These are phyloP conservation scores for Dasypus novemcinctus DNA, from an alignment of 2,113 vertebrate species.

Conservation along the genomic window DNA sequence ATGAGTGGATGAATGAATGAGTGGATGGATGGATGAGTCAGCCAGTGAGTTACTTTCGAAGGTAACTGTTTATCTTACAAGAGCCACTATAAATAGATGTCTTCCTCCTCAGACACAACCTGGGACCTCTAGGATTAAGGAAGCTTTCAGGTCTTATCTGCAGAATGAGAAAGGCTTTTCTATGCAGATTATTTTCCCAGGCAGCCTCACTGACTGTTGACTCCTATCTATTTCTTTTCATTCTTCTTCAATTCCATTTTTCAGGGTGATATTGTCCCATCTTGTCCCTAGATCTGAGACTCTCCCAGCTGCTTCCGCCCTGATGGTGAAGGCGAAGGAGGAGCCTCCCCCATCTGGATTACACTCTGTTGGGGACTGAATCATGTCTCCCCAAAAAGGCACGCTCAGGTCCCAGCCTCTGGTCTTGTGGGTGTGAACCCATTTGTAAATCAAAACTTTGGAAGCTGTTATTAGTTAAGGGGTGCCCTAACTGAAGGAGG, in stretches of 20 bases:
- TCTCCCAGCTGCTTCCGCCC: neutral
- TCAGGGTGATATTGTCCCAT: neutral
- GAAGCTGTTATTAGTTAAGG: too few species aligned
- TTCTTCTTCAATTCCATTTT: neutral
- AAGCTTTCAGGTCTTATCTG: neutral
- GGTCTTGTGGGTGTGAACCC: too few species aligned
- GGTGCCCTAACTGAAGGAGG: too few species aligned
- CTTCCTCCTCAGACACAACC: neutral
- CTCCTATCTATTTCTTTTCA: neutral
- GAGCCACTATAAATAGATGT: neutral
- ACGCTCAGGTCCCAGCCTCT: too few species aligned
- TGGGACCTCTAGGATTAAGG: neutral
- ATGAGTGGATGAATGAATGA: rapidly evolving
- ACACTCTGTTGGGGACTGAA: neutral
- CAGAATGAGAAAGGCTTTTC: neutral
- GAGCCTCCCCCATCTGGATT: too few species aligned
- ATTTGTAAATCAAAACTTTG: too few species aligned
- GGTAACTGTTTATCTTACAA: neutral
- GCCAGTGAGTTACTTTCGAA: neutral
- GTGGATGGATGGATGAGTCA: neutral
- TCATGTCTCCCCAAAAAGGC: too few species aligned
- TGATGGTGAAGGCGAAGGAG: neutral
- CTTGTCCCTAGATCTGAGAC: neutral
- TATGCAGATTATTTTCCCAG: neutral
- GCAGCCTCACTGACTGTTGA: too few species aligned